These are phyloP conservation scores for Semnopithecus entellus DNA, from an alignment of 2,113 vertebrate species.

Conservation along the genomic window DNA sequence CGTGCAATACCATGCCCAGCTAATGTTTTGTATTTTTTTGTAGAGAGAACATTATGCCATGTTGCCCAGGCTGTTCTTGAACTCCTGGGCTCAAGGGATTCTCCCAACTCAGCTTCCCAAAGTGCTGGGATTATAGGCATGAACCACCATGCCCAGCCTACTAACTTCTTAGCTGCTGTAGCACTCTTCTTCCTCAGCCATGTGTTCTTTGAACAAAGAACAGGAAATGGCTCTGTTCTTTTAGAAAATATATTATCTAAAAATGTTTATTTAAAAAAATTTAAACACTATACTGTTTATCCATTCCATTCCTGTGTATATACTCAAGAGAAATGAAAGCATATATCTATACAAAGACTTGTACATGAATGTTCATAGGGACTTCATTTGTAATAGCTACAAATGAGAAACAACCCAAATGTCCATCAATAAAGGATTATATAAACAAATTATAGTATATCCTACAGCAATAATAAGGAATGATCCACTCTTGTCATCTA, in stretches of 20 bases:
- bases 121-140: too few species aligned
- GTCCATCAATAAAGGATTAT: background rate
- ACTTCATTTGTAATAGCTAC: constrained; percentile 8
- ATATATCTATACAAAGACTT: background rate
- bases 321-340: background rate
- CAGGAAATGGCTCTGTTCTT: background rate
- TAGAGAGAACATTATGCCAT: too few species aligned
- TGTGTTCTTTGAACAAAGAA: background rate
- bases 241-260: constrained; percentile 15
- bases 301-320: background rate
- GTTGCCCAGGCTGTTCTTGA: too few species aligned
- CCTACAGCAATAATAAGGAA: background rate
- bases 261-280: background rate
- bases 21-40: too few species aligned
- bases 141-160: background rate
- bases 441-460: background rate
- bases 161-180: background rate
- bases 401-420: background rate
- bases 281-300: background rate
- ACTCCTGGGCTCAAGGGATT: too few species aligned
- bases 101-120: too few species aligned
- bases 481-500: background rate
- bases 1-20: too few species aligned
- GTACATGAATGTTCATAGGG: background rate
- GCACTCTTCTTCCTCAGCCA: background rate